Evolutionary conservation across 2,888 invertebrate species (phyloP).

Genomic region (Dioctria rufipes): DNA sequence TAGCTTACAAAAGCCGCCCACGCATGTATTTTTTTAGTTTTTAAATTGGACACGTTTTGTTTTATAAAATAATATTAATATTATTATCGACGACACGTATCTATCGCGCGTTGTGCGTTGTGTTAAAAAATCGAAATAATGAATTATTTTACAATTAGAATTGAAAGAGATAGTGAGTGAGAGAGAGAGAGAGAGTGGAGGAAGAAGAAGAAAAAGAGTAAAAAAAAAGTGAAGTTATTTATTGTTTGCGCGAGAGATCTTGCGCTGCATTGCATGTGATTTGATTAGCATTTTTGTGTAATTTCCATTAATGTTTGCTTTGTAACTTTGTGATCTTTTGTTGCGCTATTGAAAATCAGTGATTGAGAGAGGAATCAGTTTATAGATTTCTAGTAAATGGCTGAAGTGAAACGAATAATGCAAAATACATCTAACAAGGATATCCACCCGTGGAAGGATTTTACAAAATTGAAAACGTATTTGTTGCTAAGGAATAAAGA

Average conservation of each 20-base stretch:
- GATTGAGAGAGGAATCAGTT: slow-evolving; percentile 4
- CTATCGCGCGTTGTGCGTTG: no score
- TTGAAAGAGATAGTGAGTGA: no score
- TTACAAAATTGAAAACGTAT: slow-evolving; percentile 69
- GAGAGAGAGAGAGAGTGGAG: neutral
- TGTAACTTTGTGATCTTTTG: no score
- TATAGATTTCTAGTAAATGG: slow-evolving; percentile 58
- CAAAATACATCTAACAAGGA: slow-evolving; percentile 57
- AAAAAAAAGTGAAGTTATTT: slow-evolving; percentile 2
- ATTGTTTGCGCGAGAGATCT: neutral
- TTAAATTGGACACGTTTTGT: no score
- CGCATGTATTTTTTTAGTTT: neutral
- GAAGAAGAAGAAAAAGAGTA: neutral
- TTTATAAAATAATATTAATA: no score
- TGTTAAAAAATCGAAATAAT: no score
- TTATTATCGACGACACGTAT: no score
- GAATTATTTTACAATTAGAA: no score
- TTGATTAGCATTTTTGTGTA: neutral
- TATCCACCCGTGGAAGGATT: slow-evolving; percentile 68
- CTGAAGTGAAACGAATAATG: slow-evolving; percentile 62
- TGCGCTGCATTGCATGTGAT: neutral
- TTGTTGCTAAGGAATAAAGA: slow-evolving; percentile 68
- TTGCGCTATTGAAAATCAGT: slow-evolving; percentile 14
- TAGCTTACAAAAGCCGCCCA: neutral
- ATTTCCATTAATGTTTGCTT: no score